Evolutionary conservation across 2,797 vertebrate genomes (phyloP), one percentile per base, ranked within the genome.

Genomic region (Percopsis omiscomaycus): DNA sequence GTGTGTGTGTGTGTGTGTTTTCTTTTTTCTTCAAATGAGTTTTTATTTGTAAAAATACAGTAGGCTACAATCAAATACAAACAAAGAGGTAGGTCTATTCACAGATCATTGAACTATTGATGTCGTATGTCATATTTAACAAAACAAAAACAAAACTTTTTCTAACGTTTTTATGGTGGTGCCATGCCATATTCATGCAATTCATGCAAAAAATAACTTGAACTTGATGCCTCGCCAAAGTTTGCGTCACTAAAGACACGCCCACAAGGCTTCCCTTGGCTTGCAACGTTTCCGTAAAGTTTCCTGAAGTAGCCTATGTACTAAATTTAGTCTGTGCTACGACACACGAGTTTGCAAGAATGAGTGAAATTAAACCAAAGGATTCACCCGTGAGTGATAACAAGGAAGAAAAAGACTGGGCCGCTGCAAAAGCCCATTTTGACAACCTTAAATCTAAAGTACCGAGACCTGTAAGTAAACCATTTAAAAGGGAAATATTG

Each of bases 401-500:
- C 2, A 59, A 0, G 8, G 27, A 83, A 3, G 91, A 92, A 1
- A 71, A 54, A 3, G 92, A 92, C 78, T 93, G 92, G 91, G 78
- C 75, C 1, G 92, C 80, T 2, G 85, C 91, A 5, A 93, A 93
- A 73, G 81, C 73, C 0, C 80, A 83, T 28, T 92, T 89, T 75
- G 91, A 93, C 3, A 90, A 51, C 69, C 82, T 93, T 13, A 92
- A 91, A 83, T 81, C 87, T 2, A 81, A 82, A 47, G 89, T 78
- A 78, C 91, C 92, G 1, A 86, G 89, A 88, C 92, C 92, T 5
- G 92, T 93, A 47, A 88, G 91, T 89, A 27, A 4, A 22, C 22
- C 22, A 22, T 22, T 32, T 30, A 0, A 12, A 14, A 1, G n/a
- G 14, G 12, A 48, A 22, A 27, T 8, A 47, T 47, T 28, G 29